phyloP scores from a whole-genome alignment of 2,888 invertebrate species.

The Ypsolopha scabrella region DNA sequence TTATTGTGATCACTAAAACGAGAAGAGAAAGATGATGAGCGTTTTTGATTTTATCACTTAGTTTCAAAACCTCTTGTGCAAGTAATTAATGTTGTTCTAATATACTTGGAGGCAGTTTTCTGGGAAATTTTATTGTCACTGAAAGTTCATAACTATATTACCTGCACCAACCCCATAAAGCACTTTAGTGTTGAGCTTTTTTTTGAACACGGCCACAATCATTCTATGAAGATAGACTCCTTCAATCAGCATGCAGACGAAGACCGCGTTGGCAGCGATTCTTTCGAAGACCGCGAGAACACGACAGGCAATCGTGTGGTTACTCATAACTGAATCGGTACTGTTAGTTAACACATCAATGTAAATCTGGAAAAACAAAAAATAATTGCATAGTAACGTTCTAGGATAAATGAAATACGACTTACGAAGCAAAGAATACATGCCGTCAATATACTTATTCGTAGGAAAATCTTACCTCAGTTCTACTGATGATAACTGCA shows the following conservation, averaged over 20 bases:
- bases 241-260: constrained; percentile 77
- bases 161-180: constrained; percentile 56
- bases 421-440: no score
- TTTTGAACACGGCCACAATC: constrained; percentile 74
- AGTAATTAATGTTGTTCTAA: no score
- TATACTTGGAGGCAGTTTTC: no score
- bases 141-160: constrained; percentile 18
- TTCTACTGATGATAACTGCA: constrained; percentile 68
- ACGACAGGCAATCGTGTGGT: constrained; percentile 64
- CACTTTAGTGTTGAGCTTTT: constrained; percentile 59
- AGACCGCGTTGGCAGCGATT: constrained; percentile 69
- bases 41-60: no score
- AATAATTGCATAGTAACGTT: no score
- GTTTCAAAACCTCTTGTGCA: no score
- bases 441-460: no score
- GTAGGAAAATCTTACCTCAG: constrained; percentile 51
- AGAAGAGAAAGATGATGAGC: background rate
- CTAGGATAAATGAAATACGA: no score
- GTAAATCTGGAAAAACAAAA: constrained; percentile 40
- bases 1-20: constrained; percentile 44
- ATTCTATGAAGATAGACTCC: constrained; percentile 75
- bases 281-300: constrained; percentile 66
- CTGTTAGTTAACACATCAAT: constrained; percentile 64
- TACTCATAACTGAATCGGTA: constrained; percentile 57
- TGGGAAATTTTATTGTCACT: no score